Base-by-base conservation (phyloP, 1,140 invertebrate genomes). In the Belonocnema kinseyi region DNA sequence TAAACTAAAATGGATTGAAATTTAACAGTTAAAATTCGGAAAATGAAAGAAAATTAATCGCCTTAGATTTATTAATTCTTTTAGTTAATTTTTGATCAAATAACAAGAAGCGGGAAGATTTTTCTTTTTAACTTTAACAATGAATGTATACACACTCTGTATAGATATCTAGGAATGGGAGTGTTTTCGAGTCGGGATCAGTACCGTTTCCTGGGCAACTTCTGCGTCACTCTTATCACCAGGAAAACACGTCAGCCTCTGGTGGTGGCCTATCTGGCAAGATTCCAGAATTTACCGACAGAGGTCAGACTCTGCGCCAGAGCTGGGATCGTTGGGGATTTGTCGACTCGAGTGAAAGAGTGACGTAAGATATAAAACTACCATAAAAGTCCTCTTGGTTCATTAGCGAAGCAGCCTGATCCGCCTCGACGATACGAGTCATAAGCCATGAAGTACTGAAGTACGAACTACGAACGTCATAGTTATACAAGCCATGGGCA, bases 301-400 rank as follows among this genome's bases (percentile, higher is more conserved):
- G 61, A 66, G 61, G 61, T 26, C 61, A 66, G 14, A 66, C 26
- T 14, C 11, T 66, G 26, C n/a, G 53, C 53, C 16, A 66, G 26
- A 66, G 56, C 12, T 56, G 7, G 26, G 40, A 46, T 46, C 40
- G 6, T 1, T 46, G 40, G 40, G 7, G 40, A 46, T 46, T n/a
- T 4, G 56, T 21, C 11, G 12, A 46, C n/a, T 33, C 33, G 26
- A 40, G 26, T 7, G 76, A 75, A 81, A 76, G 77, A 78, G 81
- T 88, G 86, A 88, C 85, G 86, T 87, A 88, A 87, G 84, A 84
- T 46, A 87, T 86, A 88, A 88, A 87, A 87, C 75, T 82, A 85
- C 83, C 83, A 82, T 86, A 88, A 88, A 88, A 84, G 80, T 82
- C 84, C 79, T 80, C 77, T 81, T 83, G 83, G 80, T 87, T 88